Conservation (phyloP, 2,888 invertebrate species). For the Drosophila colorata region DNA sequence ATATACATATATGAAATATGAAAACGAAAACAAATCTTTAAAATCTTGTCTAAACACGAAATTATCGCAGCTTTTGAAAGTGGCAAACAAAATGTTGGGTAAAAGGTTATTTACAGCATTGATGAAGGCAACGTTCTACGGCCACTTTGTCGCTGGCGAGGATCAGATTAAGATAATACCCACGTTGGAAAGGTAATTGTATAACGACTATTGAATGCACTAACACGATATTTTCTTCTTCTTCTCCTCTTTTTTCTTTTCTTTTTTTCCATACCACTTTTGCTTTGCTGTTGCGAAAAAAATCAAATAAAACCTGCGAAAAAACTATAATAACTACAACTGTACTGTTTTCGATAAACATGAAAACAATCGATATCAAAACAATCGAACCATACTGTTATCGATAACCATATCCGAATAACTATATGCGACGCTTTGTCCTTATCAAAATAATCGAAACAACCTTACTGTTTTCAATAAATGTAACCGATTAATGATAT, state of each 20-base stretch:
- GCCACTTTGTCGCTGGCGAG: constrained; percentile 99
- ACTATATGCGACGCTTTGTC: not conserved
- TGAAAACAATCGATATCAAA: not conserved
- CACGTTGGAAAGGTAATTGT: constrained; percentile 89
- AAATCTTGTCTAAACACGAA: constrained; percentile 38
- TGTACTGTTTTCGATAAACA: constrained; percentile 7
- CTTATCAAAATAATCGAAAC: not conserved
- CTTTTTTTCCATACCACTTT: constrained; percentile 61
- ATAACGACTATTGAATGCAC: constrained; percentile 63
- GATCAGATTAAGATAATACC: constrained; percentile 95
- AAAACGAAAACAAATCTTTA: constrained; percentile 20
- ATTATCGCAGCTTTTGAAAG: constrained; percentile 92
- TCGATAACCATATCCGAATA: not conserved
- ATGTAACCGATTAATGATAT: not conserved
- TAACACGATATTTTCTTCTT: constrained; percentile 70
- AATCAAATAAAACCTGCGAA: not conserved
- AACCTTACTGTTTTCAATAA: not conserved
- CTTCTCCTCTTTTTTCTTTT: constrained; percentile 54
- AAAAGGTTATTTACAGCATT: constrained; percentile 91
- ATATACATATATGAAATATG: constrained; percentile 20
- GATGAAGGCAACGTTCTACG: constrained; percentile 98
- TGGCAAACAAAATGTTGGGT: constrained; percentile 91
- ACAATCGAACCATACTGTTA: not conserved
- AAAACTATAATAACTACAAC: constrained; percentile 1
- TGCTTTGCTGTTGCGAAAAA: constrained; percentile 34